Conservation (phyloP, 2,797 vertebrate species). For the Coendou prehensilis region DNA sequence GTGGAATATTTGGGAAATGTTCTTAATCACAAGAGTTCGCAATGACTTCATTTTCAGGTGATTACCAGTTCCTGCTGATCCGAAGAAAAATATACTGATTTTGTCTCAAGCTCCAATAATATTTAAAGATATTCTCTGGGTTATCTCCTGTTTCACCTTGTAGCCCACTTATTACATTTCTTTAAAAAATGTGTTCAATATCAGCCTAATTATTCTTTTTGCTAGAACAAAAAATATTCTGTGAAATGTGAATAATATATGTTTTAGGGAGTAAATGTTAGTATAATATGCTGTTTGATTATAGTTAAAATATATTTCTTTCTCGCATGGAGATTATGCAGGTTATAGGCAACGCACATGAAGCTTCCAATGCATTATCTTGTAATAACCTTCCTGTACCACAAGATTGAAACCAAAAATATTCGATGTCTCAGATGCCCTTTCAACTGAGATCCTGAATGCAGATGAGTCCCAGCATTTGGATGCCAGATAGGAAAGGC, state of each 20-base stretch:
- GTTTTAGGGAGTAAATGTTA: neutral
- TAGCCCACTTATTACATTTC: neutral
- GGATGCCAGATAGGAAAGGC: neutral
- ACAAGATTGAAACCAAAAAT: neutral
- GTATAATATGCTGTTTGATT: neutral
- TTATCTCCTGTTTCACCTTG: neutral
- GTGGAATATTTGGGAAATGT: neutral
- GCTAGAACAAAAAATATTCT: neutral
- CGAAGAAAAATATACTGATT: neutral
- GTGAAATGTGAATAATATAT: neutral
- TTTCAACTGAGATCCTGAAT: neutral
- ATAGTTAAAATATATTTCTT: neutral
- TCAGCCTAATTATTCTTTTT: neutral
- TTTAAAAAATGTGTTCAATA: neutral
- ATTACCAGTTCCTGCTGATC: neutral
- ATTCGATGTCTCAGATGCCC: neutral
- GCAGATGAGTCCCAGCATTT: neutral
- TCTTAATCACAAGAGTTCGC: neutral
- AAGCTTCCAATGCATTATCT: neutral
- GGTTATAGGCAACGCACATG: neutral
- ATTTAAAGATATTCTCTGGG: neutral
- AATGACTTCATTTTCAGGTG: conserved; percentile 24
- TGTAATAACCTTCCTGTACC: neutral
- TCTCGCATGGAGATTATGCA: neutral
- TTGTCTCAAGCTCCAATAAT: neutral